Evolutionary conservation across 2,113 vertebrate genomes (phyloP), one percentile per base, ranked within the genome.

Genomic region (Thunnus maccoyii): DNA sequence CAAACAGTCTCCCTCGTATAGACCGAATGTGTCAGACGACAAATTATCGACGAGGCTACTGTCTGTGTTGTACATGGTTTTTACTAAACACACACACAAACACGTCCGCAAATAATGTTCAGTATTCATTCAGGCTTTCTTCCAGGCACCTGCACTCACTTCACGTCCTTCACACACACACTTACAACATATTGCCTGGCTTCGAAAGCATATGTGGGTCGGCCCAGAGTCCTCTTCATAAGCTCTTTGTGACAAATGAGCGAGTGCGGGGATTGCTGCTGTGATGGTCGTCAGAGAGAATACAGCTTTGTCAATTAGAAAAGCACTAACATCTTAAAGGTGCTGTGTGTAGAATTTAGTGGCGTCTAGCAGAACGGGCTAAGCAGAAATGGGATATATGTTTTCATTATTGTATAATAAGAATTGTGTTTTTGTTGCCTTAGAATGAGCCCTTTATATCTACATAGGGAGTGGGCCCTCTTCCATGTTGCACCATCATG

Each of bases 151-250:
- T 57, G 52, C 32, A 58, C 72, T 82, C 82, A 72, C 75, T 72
- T 56, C 57, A 25, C 48, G 18, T 64, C 70, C 36, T n/a, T 88
- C 93, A 82, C 80, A 60, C 90, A 80, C 77, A 80, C 91, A 99
- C 98, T 99, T 99, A 99, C 98, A 96, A 99, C 94, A 92, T 98
- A 97, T 82, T 96, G 97, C 95, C 97, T 98, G 95, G 98, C 98
- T 96, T 99, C 97, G 94, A 97, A 82, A 93, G 98, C 97, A 95
- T 95, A 97, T 72, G 98, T 99, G 93, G 97, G 97, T 86, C 93
- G 97, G 93, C 98, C 98, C 96, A 98, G 94, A 74, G 97, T 98
- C 97, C 97, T 98, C 97, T 99, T 99, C 97, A 97, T 96, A 89
- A 98, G 95, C 92, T 99, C 97, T 98, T 96, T 98, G 96, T 98